Evolutionary conservation across 1,140 invertebrate genomes (phyloP).

Genomic region (Lethocerus indicus): DNA sequence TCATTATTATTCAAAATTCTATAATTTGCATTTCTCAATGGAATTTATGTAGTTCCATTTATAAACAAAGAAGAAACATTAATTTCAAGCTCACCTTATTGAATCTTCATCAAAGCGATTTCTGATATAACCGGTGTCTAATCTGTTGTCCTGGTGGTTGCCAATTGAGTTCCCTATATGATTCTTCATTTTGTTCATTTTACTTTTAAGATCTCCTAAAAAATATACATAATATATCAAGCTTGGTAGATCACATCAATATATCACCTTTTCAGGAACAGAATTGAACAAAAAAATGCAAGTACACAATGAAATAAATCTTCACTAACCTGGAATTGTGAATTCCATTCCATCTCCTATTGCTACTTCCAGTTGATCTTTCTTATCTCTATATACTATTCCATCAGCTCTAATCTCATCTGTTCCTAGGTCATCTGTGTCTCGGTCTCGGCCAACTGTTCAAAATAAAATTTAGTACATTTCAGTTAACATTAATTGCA

Average conservation of each 20-base stretch:
- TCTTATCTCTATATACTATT: constrained; percentile 67
- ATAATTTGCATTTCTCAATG: no score
- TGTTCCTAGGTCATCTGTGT: constrained; percentile 20
- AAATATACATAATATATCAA: no score
- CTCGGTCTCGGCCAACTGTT: constrained; percentile 14
- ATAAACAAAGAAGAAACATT: no score
- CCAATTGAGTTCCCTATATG: constrained; percentile 43
- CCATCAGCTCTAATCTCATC: constrained; percentile 70
- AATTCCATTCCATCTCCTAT: constrained; percentile 84
- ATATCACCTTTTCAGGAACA: no score
- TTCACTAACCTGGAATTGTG: constrained; percentile 66
- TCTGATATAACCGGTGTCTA: constrained; percentile 52
- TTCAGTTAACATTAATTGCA: no score
- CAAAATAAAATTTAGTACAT: no score
- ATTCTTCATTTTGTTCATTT: constrained; percentile 56
- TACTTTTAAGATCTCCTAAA: constrained; percentile 52
- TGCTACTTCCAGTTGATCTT: constrained; percentile 72
- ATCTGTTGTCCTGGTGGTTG: constrained; percentile 53
- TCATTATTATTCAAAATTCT: no score
- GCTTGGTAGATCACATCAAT: no score
- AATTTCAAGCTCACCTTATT: constrained; percentile 19
- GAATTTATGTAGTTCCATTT: background rate
- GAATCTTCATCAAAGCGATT: constrained; percentile 41
- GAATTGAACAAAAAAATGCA: no score
- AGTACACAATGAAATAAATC: no score